A percentile compares a stretch with the other conserved stretches of the same genome.
These are phyloP conservation scores for Drosophila borborema DNA, from an alignment of 2,888 invertebrate species.

Conservation along the genomic window DNA sequence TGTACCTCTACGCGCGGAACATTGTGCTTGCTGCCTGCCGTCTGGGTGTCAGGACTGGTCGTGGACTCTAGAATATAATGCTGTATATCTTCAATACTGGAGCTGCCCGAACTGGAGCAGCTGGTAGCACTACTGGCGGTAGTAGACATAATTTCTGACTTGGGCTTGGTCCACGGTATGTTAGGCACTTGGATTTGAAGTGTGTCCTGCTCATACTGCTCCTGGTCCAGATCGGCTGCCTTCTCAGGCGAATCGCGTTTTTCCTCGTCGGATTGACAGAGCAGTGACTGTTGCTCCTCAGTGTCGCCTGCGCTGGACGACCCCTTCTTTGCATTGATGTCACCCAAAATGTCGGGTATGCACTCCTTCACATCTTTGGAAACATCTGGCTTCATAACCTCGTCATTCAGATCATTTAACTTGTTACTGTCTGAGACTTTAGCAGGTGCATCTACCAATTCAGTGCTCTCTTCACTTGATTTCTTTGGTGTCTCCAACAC, in stretches of 20 bases:
- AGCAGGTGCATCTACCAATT: constrained; percentile 50
- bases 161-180: constrained; percentile 85
- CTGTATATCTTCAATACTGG: constrained; percentile 85
- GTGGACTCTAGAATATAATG: constrained; percentile 85
- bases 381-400: constrained; percentile 81
- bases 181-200: constrained; percentile 88
- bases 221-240: constrained; percentile 61
- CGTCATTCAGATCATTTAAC: constrained; percentile 76
- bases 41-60: constrained; percentile 85
- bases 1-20: constrained; percentile 91
- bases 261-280: constrained; percentile 79
- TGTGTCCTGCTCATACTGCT: constrained; percentile 73
- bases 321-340: constrained; percentile 66
- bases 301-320: constrained; percentile 26
- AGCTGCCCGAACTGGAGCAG: constrained; percentile 86
- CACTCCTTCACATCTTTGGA: constrained; percentile 83
- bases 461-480: constrained; percentile 65
- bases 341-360: constrained; percentile 84
- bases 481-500: constrained; percentile 76
- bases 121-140: constrained; percentile 76
- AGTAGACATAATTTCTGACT: constrained; percentile 86
- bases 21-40: constrained; percentile 71
- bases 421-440: constrained; percentile 77
- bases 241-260: constrained; percentile 83
- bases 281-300: constrained; percentile 70